Evolutionary conservation across 2,888 invertebrate species (phyloP).

Genomic region (Chesias legatella): DNA sequence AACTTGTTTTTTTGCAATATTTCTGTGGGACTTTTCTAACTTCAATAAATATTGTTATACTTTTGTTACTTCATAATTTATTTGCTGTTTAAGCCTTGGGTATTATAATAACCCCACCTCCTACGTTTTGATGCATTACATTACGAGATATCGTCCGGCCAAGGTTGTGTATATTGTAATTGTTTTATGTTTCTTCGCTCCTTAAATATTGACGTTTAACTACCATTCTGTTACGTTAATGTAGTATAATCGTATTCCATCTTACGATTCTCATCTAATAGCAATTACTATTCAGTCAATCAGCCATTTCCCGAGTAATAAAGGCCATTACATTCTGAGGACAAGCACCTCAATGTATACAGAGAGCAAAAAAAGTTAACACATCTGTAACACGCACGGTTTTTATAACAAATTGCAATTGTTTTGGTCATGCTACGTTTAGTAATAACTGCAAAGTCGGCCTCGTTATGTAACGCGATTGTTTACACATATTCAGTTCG

Average conservation of each 20-base stretch:
- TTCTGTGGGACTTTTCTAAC: neutral
- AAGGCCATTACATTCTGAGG: slow-evolving; percentile 11
- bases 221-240: too few species aligned
- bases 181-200: neutral
- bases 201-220: too few species aligned
- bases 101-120: neutral
- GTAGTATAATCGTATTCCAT: too few species aligned
- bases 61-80: too few species aligned
- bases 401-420: slow-evolving; percentile 45
- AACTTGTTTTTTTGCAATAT: slow-evolving; percentile 5
- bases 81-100: too few species aligned
- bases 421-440: slow-evolving; percentile 53
- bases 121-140: slow-evolving; percentile 9
- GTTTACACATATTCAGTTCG: slow-evolving; percentile 50
- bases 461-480: slow-evolving; percentile 60
- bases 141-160: slow-evolving; percentile 4
- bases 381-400: slow-evolving; percentile 37
- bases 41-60: too few species aligned
- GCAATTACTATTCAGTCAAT: neutral
- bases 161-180: slow-evolving; percentile 17
- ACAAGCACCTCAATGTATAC: slow-evolving; percentile 18
- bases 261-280: too few species aligned
- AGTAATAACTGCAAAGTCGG: slow-evolving; percentile 42
- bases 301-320: slow-evolving; percentile 3
- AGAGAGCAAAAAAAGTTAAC: slow-evolving; percentile 33